phyloP scores from a whole-genome alignment of 2,113 vertebrate genomes.

The Myxocyprinus asiaticus region DNA sequence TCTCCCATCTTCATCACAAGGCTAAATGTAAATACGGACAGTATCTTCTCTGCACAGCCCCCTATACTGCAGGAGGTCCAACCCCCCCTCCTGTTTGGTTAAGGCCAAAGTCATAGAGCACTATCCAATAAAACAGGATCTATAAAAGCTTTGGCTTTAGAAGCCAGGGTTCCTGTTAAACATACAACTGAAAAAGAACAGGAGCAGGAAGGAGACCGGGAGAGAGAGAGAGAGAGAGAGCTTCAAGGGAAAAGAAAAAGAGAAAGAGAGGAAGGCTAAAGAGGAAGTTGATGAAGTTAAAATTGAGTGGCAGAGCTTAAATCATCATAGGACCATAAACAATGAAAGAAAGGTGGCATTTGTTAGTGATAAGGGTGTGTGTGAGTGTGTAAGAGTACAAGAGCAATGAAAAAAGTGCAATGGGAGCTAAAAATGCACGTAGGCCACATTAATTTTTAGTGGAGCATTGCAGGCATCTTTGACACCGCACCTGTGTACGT shows the following conservation, averaged over 20 bases:
- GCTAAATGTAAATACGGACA: neutral
- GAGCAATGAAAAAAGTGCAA: constrained; percentile 26
- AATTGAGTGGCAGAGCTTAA: too few species aligned
- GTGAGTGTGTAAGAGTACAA: neutral
- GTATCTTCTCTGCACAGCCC: neutral
- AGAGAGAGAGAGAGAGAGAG: neutral
- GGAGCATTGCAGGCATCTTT: constrained; percentile 10
- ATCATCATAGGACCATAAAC: neutral
- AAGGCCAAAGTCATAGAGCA: constrained; percentile 50
- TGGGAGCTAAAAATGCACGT: neutral
- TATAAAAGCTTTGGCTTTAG: constrained; percentile 51
- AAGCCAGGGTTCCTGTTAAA: constrained; percentile 38
- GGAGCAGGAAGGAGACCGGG: neutral
- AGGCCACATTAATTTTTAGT: constrained; percentile 31
- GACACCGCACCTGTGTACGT: constrained; percentile 36
- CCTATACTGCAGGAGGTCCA: neutral
- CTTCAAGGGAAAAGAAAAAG: neutral
- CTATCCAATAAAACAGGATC: constrained; percentile 45
- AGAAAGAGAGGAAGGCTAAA: too few species aligned
- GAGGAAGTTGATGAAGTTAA: too few species aligned
- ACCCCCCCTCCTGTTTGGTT: constrained; percentile 13
- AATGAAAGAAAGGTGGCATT: neutral
- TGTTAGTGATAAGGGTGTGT: constrained; percentile 1
- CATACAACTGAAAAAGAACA: constrained; percentile 1
- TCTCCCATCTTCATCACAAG: too few species aligned